Evolutionary conservation across 2,888 invertebrate genomes (phyloP), one percentile per base, ranked within the genome.

Genomic region (Patella caerulea): DNA sequence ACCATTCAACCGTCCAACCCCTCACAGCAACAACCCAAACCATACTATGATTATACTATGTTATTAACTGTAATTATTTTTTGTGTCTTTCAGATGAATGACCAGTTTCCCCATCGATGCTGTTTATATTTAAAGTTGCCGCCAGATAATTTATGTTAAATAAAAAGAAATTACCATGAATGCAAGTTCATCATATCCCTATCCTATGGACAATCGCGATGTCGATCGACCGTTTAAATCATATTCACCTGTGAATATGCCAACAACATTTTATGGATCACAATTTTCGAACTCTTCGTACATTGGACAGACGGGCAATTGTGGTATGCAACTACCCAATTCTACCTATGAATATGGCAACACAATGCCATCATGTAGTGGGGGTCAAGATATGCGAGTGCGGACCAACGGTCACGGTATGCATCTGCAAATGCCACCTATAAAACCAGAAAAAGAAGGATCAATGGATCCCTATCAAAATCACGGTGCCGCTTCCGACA

Each of bases 261-360:
- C 72, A 52, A 53, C 65, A 9, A 54, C 78, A 17, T 75, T 59
- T 73, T 75, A 75, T 52, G 77, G 77, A 0, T 74, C 74, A n/a
- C 54, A 72, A 14, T 78, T 53, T 75, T 72, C 72, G 11, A 72
- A 78, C 78, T 56, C 71, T 5, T 52, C 71, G 5, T 76, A 71
- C 59, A 75, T 75, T 69, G 17, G 59, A 56, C 73, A 72, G 72
- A 34, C 76, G 2, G 24, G 71, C 0, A 73, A 56, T 53, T 76
- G 76, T 76, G 76, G 76, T 5, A 76, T 76, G 76, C 76, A 76
- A 54, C 76, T 76, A 15, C 76, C 76, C 1, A 76, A 52, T 53
- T 45, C 76, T 9, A 45, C 56, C 45, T 55, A 54, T 55, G 55
- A 17, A 52, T 53, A 52, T 19, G 69, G 45, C 72, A 69, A 76